A percentile compares a stretch with the other conserved stretches of the same genome.
Evolutionary conservation across 2,113 vertebrate species (phyloP).

Genomic region (Phrynocephalus versicolor): DNA sequence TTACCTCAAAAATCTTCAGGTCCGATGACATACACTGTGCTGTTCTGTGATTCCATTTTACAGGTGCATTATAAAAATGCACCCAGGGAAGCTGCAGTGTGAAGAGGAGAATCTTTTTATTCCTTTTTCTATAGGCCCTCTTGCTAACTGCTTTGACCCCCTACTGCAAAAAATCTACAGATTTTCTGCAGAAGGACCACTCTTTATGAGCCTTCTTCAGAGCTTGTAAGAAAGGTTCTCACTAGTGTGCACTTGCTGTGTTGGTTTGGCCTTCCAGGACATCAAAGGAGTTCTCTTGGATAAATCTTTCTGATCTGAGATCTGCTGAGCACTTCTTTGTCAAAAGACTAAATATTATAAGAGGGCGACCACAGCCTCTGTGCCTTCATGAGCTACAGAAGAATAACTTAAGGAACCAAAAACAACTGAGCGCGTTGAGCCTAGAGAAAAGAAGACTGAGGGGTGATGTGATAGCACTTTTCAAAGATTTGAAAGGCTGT

Average conservation of each 20-base stretch:
- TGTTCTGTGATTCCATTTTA: not conserved
- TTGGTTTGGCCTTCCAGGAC: not conserved
- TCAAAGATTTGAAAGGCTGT: too few species aligned
- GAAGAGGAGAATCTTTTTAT: not conserved
- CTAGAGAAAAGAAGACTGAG: too few species aligned
- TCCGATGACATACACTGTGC: not conserved
- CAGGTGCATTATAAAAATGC: not conserved
- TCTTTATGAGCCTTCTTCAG: not conserved
- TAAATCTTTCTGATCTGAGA: not conserved
- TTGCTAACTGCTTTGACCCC: not conserved
- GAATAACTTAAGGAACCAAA: too few species aligned
- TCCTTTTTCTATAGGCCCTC: not conserved
- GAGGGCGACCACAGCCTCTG: too few species aligned
- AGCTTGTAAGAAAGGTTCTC: not conserved
- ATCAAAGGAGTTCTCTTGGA: not conserved
- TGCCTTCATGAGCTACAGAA: too few species aligned
- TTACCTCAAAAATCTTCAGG: not conserved
- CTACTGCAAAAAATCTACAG: not conserved
- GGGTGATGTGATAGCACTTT: too few species aligned
- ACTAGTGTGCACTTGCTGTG: not conserved
- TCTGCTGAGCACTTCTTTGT: not conserved
- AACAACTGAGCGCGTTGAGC: too few species aligned
- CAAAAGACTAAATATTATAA: not conserved
- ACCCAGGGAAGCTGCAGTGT: not conserved
- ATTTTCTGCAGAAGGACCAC: not conserved